phyloP scores from a whole-genome alignment of 2,797 vertebrate genomes.

The Pseudochirops corinnae region DNA sequence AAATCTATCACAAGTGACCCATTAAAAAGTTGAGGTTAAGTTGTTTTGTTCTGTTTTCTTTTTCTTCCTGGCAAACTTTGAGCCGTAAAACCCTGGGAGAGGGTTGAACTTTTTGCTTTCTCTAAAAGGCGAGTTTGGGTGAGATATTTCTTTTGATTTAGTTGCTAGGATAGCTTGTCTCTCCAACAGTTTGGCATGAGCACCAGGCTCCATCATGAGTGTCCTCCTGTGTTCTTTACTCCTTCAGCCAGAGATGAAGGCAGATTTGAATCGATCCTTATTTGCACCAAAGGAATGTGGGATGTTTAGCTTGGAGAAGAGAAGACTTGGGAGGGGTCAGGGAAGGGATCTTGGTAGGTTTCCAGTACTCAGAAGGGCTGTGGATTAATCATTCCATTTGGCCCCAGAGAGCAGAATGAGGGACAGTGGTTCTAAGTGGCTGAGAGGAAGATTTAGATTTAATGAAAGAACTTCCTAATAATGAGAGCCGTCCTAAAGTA shows the following conservation, averaged over 20 bases:
- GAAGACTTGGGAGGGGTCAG: not conserved
- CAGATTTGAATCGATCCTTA: not conserved
- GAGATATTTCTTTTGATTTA: no score
- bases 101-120: not conserved
- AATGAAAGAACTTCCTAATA: not conserved
- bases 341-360: not conserved
- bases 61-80: not conserved
- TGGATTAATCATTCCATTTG: not conserved
- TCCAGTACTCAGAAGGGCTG: not conserved
- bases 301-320: not conserved
- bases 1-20: not conserved
- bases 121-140: not conserved
- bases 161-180: not conserved
- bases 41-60: not conserved
- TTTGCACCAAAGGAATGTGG: not conserved
- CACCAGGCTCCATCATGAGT: fast-evolving
- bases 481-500: not conserved
- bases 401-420: not conserved
- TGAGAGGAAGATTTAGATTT: not conserved
- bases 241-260: not conserved
- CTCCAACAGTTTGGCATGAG: fast-evolving
- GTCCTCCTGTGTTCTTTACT: not conserved
- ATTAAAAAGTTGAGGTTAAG: not conserved
- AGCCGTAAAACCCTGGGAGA: not conserved
- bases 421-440: not conserved